Evolutionary conservation across 2,797 vertebrate species (phyloP), one percentile per base, ranked within the genome.

Genomic region (Onychomys arenicola): DNA sequence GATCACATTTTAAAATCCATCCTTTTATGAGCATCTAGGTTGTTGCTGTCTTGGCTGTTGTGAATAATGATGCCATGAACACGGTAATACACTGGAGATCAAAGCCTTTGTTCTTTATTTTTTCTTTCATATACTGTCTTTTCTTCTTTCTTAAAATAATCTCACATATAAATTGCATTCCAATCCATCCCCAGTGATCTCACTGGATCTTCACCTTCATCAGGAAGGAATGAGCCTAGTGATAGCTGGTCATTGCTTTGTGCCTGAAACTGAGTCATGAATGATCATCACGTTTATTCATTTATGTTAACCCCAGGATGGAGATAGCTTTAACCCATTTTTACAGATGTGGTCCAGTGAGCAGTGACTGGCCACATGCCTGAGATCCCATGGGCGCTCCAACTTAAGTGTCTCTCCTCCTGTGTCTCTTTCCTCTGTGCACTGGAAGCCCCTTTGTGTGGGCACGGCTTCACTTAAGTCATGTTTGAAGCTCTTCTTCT

Each of bases 301-400:
- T 83, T 84, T 91, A 81, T 23, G 34, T 82, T 90, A 87, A 46
- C 49, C 52, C n/a, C 49, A 83, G 52, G 46, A 87, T 29, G 67
- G 61, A 94, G 46, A 1, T 84, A n/a, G 67, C 81, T 77, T 90
- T 90, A 88, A 83, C 67, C 40, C 19, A 75, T 0, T 78, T 87
- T 97, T 89, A 95, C 27, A 96, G 88, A 93, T 80, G 55, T 93
- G 89, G 25, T 40, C 65, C 19, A 73, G 93, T 91, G 43, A 92
- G 7, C 93, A 75, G 76, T 78, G 61, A 91, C 75, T 88, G 69
- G 59, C 55, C 52, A 46, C 40, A 7, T 75, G 11, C 61, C 52
- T 94, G 49, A 71, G 69, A 69, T 89, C 49, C 37, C 11, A 61
- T 40, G 14, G 46, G 93, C 34, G 65, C 29, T 88, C 25, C 43